Evolutionary conservation across 2,888 invertebrate species (phyloP), one percentile per base, ranked within the genome.

Genomic region (Xanthia togata): DNA sequence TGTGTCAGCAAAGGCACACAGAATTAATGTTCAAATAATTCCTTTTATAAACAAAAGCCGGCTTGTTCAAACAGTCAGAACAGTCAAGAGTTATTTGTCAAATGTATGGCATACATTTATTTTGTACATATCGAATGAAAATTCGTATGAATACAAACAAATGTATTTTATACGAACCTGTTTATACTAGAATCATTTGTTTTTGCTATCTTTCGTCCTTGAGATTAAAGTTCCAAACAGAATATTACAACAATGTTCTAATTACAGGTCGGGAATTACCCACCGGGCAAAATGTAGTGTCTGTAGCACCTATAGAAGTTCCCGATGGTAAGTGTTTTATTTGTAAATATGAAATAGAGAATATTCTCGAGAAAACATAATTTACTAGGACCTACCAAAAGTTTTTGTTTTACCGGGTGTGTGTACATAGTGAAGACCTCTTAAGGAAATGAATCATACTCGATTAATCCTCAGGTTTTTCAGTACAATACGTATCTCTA

Each of bases 261-360:
- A 89, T 96, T 95, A 83, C 96, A 97, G 97, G 96, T 93, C 96
- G 96, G 86, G 96, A 96, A 91, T 92, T 96, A 89, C 93, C 95
- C 84, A 94, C 92, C 85, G 96, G 96, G 85, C 95, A 96, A 92
- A 96, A 96, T 94, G 94, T 96, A 92, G 96, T 96, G 84, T 96
- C 96, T 79, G 96, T 95, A 91, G 95, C 96, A 85, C 96, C 96
- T 83, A 96, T 96, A 92, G 96, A 96, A 92, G 95, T 96, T 83
- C 93, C 95, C 78, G 96, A 96, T 89, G 96, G 96, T 96, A 93
- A 95, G 96, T 93, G 73, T 79, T 86, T 85, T 82, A 81, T 84
- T 62, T 80, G 59, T 84, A 80, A 80, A 84, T 83, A 60, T 68
- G 14, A 63, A 62, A 68, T 67, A 83, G n/a, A 83, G 69, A 83